Conservation (phyloP, 2,797 vertebrate species). For the Rhabdophis nuchalis region DNA sequence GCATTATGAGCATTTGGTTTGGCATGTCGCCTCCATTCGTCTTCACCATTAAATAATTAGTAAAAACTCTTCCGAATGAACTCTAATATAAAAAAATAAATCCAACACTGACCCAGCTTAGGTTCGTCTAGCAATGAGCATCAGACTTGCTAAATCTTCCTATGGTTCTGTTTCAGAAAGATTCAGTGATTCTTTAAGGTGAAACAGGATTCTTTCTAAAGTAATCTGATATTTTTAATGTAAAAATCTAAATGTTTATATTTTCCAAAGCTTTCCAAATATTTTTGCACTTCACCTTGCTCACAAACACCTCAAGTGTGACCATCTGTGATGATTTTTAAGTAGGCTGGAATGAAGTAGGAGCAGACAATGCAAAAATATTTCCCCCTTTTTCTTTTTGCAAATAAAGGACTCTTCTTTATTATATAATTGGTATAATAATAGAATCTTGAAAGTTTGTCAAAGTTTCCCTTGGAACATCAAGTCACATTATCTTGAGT, state of each 20-base stretch:
- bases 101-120: slow-evolving; percentile 20
- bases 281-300: not conserved
- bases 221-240: not conserved
- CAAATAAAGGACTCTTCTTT: not conserved
- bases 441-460: not conserved
- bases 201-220: not conserved
- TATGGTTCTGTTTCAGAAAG: not conserved
- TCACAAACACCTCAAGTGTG: not conserved
- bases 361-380: not conserved
- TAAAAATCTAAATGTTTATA: not conserved
- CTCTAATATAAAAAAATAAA: slow-evolving; percentile 19
- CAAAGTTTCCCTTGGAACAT: not conserved
- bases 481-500: not conserved
- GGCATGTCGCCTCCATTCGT: slow-evolving; percentile 30
- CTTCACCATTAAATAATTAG: slow-evolving; percentile 30
- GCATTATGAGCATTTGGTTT: slow-evolving; percentile 22
- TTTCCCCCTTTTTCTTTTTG: too few species aligned
- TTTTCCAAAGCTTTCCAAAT: not conserved
- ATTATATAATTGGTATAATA: not conserved
- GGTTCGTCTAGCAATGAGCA: not conserved
- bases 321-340: not conserved
- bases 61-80: not conserved
- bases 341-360: not conserved
- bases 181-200: not conserved
- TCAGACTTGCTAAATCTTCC: not conserved